Percentiles rank a stretch among this genome's conserved stretches.
Conservation (phyloP, 1,140 invertebrate genomes). For the Trichonephila clavata region DNA sequence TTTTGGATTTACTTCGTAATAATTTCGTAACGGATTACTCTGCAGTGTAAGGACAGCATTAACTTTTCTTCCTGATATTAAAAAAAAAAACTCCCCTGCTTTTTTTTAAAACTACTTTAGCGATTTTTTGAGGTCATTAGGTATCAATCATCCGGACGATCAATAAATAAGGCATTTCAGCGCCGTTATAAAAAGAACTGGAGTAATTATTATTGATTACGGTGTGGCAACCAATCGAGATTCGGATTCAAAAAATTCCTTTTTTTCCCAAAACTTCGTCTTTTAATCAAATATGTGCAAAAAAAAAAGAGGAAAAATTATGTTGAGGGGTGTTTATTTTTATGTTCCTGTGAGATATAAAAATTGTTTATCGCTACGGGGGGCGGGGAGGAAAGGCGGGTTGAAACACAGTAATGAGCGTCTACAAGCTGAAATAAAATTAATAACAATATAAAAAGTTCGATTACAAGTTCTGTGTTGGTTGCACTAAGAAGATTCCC, state of each 20-base stretch:
- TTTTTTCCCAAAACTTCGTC: too few relatives aligned
- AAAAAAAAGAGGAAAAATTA: too few relatives aligned
- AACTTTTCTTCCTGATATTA: too few relatives aligned
- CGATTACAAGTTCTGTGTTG: too few relatives aligned
- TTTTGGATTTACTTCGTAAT: neutral
- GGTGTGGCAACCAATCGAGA: neutral
- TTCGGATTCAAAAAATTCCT: too few relatives aligned
- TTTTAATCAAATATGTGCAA: too few relatives aligned
- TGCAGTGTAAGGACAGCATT: neutral
- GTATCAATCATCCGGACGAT: conserved; percentile 30
- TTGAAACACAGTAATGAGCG: too few relatives aligned
- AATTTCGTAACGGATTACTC: conserved; percentile 21
- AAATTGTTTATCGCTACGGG: neutral
- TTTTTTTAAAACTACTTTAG: neutral
- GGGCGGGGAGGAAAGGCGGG: neutral
- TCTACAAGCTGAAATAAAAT: too few relatives aligned
- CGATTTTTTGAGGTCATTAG: conserved; percentile 40
- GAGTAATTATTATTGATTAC: conserved; percentile 50
- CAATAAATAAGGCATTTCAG: conserved; percentile 34
- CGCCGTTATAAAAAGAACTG: neutral
- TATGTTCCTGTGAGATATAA: too few relatives aligned
- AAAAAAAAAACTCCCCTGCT: neutral
- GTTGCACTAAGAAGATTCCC: too few relatives aligned
- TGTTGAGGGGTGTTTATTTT: too few relatives aligned
- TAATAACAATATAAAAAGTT: too few relatives aligned